Evolutionary conservation across 1,140 invertebrate species (phyloP), one percentile per base, ranked within the genome.

Genomic region (Thereuonema tuberculata): DNA sequence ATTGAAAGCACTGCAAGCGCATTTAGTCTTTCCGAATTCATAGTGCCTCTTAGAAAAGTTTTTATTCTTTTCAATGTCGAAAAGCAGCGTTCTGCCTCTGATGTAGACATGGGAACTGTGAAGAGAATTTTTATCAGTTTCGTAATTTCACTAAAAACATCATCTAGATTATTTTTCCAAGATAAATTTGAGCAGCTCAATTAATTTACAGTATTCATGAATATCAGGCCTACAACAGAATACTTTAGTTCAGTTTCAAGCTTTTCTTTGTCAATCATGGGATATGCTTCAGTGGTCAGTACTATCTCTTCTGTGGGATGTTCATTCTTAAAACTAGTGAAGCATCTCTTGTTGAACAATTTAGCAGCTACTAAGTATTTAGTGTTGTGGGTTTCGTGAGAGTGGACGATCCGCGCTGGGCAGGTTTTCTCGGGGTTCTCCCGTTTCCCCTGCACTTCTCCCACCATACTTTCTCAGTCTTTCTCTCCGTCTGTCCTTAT

Each of bases 281-380:
- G 31, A 37, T 37, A 37, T 37, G 31, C 31, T 37, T 37, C 31
- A 37, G 31, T 37, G 31, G 31, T 37, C 31, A 57, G 28, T 60
- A 25, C 37, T 46, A 56, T 17, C 46, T 60, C 59, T 56, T 63
- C 53, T 63, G 27, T 23, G 46, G 59, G 59, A 56, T 31, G 48
- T 48, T 53, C 47, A 21, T 59, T 55, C n/a, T n/a, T n/a, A n/a
- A n/a, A n/a, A n/a, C n/a, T n/a, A n/a, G n/a, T n/a, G n/a, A n/a
- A n/a, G n/a, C n/a, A n/a, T n/a, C n/a, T n/a, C 21, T 59, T 49
- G 47, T 58, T 53, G 28, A 65, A 63, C 48, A 65, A 61, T 61
- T 65, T 65, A 58, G 62, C 62, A 56, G 57, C 62, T 58, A 54
- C 37, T 54, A 65, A 59, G 25, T 63, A 49, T n/a, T 63, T 58